Conservation (phyloP, 2,888 invertebrate species). For the Hirudinaria manillensis region DNA sequence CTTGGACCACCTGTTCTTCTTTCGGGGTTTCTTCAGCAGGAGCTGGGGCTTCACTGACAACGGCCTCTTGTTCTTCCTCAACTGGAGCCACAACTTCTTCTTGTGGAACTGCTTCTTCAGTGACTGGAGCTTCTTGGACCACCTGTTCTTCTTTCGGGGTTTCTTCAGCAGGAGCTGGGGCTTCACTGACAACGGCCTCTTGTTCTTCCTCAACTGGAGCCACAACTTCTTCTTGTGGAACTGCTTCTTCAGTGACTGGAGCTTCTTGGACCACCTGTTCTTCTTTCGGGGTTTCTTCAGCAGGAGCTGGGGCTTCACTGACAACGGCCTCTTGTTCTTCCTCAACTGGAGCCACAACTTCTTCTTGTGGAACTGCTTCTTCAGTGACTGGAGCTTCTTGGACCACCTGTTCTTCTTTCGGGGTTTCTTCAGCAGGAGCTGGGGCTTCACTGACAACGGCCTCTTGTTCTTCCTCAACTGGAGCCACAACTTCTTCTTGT, state of each 20-base stretch:
- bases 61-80: too few relatives aligned
- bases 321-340: neutral
- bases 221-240: neutral
- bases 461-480: neutral
- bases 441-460: neutral
- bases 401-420: neutral
- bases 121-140: neutral
- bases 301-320: neutral
- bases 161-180: neutral
- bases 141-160: neutral
- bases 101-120: too few relatives aligned
- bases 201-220: neutral
- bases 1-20: too few relatives aligned
- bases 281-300: conserved; percentile 25
- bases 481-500: neutral
- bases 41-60: too few relatives aligned
- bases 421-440: neutral
- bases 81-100: too few relatives aligned
- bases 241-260: neutral
- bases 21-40: too few relatives aligned
- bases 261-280: conserved; percentile 12
- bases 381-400: neutral
- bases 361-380: neutral
- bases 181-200: neutral
- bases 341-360: too few relatives aligned